Evolutionary conservation across 2,113 vertebrate species (phyloP).

Genomic region (Rhadina sibilatrix): DNA sequence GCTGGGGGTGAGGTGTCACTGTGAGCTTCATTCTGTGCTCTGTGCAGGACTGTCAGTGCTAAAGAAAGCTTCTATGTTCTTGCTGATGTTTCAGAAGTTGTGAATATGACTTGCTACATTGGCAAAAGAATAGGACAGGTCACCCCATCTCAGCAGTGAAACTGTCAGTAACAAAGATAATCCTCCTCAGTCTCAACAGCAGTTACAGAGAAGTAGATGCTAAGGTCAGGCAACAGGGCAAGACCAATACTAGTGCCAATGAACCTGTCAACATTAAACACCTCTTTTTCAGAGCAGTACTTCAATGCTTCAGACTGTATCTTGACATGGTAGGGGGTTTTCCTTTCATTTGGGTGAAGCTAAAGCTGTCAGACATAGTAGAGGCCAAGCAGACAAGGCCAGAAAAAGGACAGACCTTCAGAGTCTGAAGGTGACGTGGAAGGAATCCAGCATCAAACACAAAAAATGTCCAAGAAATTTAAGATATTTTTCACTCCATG

Average conservation of each 20-base stretch:
- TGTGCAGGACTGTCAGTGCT: background rate
- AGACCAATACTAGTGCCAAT: background rate
- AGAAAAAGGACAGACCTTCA: background rate
- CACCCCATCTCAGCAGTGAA: slow-evolving; percentile 10
- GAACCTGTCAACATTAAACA: slow-evolving; percentile 41
- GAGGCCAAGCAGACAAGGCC: background rate
- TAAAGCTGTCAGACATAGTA: background rate
- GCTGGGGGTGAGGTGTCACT: background rate
- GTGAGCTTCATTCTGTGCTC: background rate
- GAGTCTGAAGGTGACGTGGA: background rate
- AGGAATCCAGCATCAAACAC: background rate
- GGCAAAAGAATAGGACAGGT: slow-evolving; percentile 10
- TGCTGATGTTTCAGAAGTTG: slow-evolving; percentile 34
- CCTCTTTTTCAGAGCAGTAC: background rate
- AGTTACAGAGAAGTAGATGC: slow-evolving; percentile 19
- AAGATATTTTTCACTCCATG: background rate
- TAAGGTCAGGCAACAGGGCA: background rate
- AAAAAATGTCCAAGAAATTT: background rate
- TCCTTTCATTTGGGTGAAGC: background rate
- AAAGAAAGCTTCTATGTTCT: background rate
- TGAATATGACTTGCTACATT: background rate
- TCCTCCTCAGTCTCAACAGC: slow-evolving; percentile 14
- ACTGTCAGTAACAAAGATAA: slow-evolving; percentile 30
- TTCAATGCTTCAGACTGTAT: background rate
- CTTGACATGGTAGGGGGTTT: background rate